These are phyloP conservation scores for Drosophila burlai DNA, from an alignment of 1,140 invertebrate species.

Conservation along the genomic window DNA sequence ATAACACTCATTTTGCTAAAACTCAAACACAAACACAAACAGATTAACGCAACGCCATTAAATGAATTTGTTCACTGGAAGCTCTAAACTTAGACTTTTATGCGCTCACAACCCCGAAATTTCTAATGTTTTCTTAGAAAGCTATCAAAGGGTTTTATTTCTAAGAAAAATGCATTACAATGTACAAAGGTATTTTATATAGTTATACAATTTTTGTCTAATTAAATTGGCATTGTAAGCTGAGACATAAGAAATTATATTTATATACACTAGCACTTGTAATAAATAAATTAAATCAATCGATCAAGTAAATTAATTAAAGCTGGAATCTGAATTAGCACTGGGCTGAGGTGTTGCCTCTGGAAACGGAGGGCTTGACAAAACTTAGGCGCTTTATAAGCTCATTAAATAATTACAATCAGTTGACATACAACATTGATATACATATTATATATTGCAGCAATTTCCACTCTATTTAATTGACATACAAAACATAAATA, in stretches of 20 bases:
- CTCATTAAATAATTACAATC: background rate
- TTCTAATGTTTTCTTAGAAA: background rate
- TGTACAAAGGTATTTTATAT: background rate
- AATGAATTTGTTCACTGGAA: constrained; percentile 6
- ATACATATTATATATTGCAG: background rate
- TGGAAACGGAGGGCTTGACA: too few relatives aligned
- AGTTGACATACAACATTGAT: background rate
- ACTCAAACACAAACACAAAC: constrained; percentile 4
- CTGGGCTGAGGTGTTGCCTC: background rate
- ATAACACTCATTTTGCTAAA: constrained; percentile 20
- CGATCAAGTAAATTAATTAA: background rate
- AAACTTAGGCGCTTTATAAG: too few relatives aligned
- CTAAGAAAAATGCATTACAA: too few relatives aligned
- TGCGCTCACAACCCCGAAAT: background rate
- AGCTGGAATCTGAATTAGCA: too few relatives aligned
- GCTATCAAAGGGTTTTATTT: too few relatives aligned
- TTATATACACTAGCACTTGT: too few relatives aligned
- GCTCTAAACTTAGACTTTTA: background rate
- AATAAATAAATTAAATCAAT: background rate
- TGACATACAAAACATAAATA: background rate
- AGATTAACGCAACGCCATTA: constrained; percentile 28
- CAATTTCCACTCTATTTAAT: background rate
- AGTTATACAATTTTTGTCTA: background rate
- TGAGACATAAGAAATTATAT: background rate
- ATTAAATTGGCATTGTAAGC: background rate